Evolutionary conservation across 2,113 vertebrate genomes (phyloP).

Genomic region (Origma solitaria): DNA sequence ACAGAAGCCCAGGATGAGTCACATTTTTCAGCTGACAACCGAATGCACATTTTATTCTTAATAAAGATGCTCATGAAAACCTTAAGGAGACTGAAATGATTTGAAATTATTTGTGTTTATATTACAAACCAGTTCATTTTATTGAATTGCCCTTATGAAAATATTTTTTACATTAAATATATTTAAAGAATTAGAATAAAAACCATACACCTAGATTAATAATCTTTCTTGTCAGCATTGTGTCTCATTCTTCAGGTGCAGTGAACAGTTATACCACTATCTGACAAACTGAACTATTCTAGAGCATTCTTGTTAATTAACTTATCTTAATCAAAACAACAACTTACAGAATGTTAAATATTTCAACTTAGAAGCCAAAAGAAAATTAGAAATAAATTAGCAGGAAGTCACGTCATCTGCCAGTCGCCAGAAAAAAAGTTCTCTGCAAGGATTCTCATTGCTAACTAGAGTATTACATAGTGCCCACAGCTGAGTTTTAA

Average conservation of each 20-base stretch:
- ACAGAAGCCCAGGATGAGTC: neutral
- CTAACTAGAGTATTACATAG: neutral
- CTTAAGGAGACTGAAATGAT: neutral
- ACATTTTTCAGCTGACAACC: neutral
- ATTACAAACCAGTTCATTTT: neutral
- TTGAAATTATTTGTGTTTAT: neutral
- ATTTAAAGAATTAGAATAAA: neutral
- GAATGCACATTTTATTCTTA: neutral
- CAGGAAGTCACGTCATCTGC: neutral
- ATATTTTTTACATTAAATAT: neutral
- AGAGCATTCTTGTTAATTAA: neutral
- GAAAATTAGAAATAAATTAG: neutral
- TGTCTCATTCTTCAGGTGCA: neutral
- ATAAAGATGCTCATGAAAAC: neutral
- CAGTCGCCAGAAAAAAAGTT: neutral
- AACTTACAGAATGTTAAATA: neutral
- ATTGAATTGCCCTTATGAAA: neutral
- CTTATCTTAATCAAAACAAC: neutral
- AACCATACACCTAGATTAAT: neutral
- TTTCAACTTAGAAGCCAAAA: neutral
- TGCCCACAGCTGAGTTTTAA: neutral
- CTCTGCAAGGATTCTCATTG: neutral
- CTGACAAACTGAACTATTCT: neutral
- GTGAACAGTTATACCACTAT: neutral
- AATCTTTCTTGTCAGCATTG: neutral